phyloP scores from a whole-genome alignment of 1,140 invertebrate species.

The Sesamia nonagrioides region DNA sequence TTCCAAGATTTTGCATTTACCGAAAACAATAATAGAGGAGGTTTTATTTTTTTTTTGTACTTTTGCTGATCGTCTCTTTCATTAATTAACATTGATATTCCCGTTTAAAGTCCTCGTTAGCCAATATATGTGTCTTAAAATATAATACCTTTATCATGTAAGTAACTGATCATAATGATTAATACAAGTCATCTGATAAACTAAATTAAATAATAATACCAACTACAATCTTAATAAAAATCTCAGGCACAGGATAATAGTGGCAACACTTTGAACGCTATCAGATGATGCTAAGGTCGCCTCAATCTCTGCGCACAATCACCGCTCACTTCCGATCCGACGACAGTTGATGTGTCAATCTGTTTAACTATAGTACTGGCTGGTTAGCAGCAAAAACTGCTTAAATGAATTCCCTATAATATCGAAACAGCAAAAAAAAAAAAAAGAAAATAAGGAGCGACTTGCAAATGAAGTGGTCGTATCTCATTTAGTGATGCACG shows the following conservation, averaged over 20 bases:
- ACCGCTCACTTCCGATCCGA: constrained; percentile 32
- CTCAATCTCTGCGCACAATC: constrained; percentile 6
- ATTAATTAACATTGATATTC: too few species aligned
- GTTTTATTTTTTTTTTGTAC: too few species aligned
- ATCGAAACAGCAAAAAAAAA: background rate
- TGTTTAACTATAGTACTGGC: background rate
- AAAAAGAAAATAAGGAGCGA: background rate
- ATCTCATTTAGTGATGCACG: too few species aligned
- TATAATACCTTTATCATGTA: too few species aligned
- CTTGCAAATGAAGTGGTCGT: background rate
- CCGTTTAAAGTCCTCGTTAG: background rate
- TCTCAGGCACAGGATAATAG: background rate
- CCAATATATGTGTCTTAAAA: too few species aligned
- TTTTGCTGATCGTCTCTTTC: too few species aligned
- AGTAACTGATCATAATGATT: too few species aligned
- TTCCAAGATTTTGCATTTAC: too few species aligned
- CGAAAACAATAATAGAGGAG: too few species aligned
- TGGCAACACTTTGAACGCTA: constrained; percentile 13
- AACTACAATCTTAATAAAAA: background rate
- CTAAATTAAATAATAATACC: background rate
- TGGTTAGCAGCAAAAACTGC: background rate
- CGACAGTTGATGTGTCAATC: constrained; percentile 34
- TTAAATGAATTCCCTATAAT: background rate
- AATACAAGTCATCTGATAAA: background rate
- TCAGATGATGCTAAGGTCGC: constrained; percentile 31